Base-by-base conservation (phyloP, 2,797 vertebrate genomes). In the Liasis olivaceus region DNA sequence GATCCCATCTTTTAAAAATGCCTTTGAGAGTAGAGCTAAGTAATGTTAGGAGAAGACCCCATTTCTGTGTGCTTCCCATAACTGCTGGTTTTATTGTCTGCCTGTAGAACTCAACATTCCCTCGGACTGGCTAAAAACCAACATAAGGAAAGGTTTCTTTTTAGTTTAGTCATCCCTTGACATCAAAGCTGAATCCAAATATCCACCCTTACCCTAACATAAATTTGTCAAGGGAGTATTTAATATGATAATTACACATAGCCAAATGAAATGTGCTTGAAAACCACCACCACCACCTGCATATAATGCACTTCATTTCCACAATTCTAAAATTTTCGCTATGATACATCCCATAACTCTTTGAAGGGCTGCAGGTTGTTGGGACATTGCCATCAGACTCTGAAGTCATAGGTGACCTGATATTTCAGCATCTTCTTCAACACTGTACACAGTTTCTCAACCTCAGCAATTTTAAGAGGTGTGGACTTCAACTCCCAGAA, bases 1-100 rank as follows among this genome's bases (percentile, higher is more conserved):
- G 66, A 88, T 64, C 59, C 24, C 77, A 63, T 47, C 64, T 87
- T 93, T 90, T 90, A 88, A 64, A 81, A 90, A 88, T 63, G 66
- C 11, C 88, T 63, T 77, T 36, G n/a, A 77, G 87, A 92, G n/a
- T 64, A 90, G 47, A 88, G 87, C 63, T 69, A 90, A 87, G 59
- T 81, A 81, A 90, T 64, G n/a, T 77, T 64, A 77, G 92, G 64
- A 77, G 56, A 87, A 51, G 8, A 22, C n/a, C 87, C 47, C 47
- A 56, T 56, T 85, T 64, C 87, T 47, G 59, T 64, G 56, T 5
- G 22, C 12, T 90, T 88, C 89, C 56, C 26, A 22, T 36, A 81
- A 93, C 77, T 47, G 22, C 17, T 36, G 56, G 31, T 13, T 77
- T 90, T 87, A 87, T 62, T 26, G 69, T 54, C 28, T 87, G 22